A percentile compares a stretch with the other conserved stretches of the same genome.
Conservation (phyloP, 1,140 invertebrate species). For the Leptinotarsa texana region DNA sequence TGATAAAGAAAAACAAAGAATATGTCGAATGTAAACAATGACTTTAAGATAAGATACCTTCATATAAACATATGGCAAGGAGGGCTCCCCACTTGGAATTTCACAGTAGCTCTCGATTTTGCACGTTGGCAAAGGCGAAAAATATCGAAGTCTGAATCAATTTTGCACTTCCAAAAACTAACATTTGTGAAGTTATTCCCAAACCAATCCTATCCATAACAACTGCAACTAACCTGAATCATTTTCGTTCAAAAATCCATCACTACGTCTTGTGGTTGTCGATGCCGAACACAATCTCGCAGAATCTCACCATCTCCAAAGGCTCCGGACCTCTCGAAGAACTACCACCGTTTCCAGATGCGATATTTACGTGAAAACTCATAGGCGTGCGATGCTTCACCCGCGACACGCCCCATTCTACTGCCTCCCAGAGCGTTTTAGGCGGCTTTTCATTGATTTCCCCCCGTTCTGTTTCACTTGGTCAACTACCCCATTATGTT, state of each 20-base stretch:
- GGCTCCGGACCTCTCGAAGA: conserved; percentile 10
- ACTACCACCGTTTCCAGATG: conserved; percentile 10
- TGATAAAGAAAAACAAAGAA: no score
- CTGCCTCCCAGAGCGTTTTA: conserved; percentile 42
- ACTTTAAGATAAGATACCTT: no score
- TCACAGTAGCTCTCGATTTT: no score
- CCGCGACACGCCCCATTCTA: conserved; percentile 46
- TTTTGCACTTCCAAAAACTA: no score
- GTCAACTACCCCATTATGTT: conserved; percentile 44
- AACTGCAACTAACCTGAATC: conserved; percentile 17
- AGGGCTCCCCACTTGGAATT: no score
- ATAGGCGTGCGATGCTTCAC: conserved; percentile 33
- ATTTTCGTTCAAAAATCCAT: conserved; percentile 15
- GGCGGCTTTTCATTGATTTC: conserved; percentile 39
- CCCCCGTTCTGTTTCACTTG: conserved; percentile 36
- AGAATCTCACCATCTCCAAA: not conserved
- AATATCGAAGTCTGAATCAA: no score
- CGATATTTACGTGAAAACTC: conserved; percentile 23
- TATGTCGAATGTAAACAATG: no score
- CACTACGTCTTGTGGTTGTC: conserved; percentile 14
- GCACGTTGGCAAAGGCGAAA: no score
- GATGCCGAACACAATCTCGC: conserved; percentile 3
- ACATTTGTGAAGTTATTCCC: no score
- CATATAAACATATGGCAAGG: no score
- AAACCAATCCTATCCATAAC: no score